Evolutionary conservation across 2,113 vertebrate species (phyloP), one percentile per base, ranked within the genome.

Genomic region (Sitta europaea): DNA sequence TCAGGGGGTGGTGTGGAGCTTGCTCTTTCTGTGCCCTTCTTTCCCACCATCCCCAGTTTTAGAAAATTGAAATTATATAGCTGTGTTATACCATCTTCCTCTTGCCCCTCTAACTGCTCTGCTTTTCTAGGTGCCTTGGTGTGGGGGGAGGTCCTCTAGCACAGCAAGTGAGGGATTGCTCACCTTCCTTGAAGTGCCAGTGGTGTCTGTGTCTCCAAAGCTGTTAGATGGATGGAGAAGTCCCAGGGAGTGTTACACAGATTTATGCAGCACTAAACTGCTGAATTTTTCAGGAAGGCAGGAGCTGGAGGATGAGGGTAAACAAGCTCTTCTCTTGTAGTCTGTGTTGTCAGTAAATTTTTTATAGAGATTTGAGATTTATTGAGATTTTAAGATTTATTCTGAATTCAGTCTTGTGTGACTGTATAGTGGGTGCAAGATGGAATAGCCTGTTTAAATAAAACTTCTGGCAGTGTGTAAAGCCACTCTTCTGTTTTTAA

Each of bases 341-440:
- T 59, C 68, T 86, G 42, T 92, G 63, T 70, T 94, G 88, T 86
- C 78, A 88, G 83, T 96, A 92, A 81, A 93, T 96, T 96, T 95
- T 96, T 95, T 95, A 93, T 88, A 45, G 88, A 91, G 90, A n/a
- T n/a, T 33, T 91, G 86, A 92, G 75, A 94, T 97, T 95, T 96
- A 95, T 96, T 90, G n/a, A n/a, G n/a, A n/a, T n/a, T n/a, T 33
- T 91, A 82, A 92, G 75, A 94, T 97, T 95, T 96, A 95, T 96
- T 90, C 72, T 88, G 35, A 67, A 66, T 50, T 94, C 88, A 97
- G 2, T 43, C 75, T 82, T 17, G 0, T 72, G 65, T 85, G 77
- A 33, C 25, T 74, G 50, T 67, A 65, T 71, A 74, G 78, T 38
- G 16, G 25, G 84, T 40, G 28, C n/a, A 77, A 43, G 57, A 84